A percentile compares a stretch with the other conserved stretches of the same genome.
Conservation (phyloP, 2,888 invertebrate genomes). For the Chromoteleia sp. region DNA sequence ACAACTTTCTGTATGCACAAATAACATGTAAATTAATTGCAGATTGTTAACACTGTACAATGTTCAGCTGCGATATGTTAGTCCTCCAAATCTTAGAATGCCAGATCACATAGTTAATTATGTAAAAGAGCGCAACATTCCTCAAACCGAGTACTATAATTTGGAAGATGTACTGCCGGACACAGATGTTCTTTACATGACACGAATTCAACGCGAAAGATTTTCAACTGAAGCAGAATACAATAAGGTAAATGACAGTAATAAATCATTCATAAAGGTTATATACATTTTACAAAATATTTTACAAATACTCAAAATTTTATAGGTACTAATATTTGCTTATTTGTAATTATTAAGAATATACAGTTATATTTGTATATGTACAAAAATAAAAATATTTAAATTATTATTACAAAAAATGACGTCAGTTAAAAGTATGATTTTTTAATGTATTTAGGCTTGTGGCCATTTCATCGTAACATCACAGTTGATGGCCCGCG, state of each 20-base stretch:
- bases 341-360: no score
- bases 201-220: conserved; percentile 97
- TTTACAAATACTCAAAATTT: no score
- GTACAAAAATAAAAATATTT: no score
- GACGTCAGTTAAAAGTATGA: no score
- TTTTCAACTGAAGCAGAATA: conserved; percentile 94
- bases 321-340: no score
- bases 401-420: no score
- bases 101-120: conserved; percentile 93
- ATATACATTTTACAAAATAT: no score
- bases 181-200: conserved; percentile 99
- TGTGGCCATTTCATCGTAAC: conserved; percentile 96
- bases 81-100: conserved; percentile 95
- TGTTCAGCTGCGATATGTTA: conserved; percentile 96
- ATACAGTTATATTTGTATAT: no score
- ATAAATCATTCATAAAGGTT: no score
- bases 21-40: conserved; percentile 23
- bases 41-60: conserved; percentile 96
- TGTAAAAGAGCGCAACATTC: conserved; percentile 91
- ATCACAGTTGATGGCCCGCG: conserved; percentile 97
- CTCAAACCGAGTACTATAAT: conserved; percentile 89
- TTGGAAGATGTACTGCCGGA: conserved; percentile 95
- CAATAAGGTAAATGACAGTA: conserved; percentile 87
- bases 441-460: no score
- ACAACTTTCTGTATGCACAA: not conserved